Conservation (phyloP, 2,888 invertebrate species). For the Pollenia amentaria region DNA sequence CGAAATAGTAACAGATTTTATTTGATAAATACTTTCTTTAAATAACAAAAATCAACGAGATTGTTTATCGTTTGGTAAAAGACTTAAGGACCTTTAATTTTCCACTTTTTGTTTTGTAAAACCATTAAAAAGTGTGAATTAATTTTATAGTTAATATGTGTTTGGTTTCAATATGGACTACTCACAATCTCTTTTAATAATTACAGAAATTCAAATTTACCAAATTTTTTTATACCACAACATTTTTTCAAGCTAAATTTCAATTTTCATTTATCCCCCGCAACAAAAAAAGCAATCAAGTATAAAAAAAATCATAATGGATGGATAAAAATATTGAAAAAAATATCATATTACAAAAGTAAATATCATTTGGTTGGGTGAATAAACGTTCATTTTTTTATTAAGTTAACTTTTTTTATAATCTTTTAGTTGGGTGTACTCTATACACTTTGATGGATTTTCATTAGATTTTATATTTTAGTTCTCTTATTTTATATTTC, state of each 20-base stretch:
- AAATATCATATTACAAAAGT: constrained; percentile 65
- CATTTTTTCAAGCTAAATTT: constrained; percentile 22
- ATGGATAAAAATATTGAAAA: neutral
- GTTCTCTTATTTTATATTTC: neutral
- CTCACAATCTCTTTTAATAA: constrained; percentile 32
- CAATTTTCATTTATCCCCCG: neutral
- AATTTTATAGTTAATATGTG: neutral
- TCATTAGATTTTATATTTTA: constrained; percentile 29
- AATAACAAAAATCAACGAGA: no score
- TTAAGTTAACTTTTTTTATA: constrained; percentile 27
- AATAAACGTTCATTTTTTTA: constrained; percentile 13
- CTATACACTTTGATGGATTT: constrained; percentile 32
- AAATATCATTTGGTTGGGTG: constrained; percentile 49
- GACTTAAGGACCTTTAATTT: no score
- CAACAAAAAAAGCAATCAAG: constrained; percentile 57
- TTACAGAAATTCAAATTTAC: constrained; percentile 44
- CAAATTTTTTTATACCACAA: constrained; percentile 40
- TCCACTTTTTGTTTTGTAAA: no score
- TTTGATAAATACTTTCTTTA: no score
- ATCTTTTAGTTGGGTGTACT: neutral
- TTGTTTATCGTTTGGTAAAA: no score
- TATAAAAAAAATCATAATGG: constrained; percentile 52
- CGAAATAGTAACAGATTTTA: no score
- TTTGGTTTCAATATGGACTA: constrained; percentile 17
- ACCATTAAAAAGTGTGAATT: no score